Base-by-base conservation (phyloP, 2,888 invertebrate genomes). In the Andrena marginata region DNA sequence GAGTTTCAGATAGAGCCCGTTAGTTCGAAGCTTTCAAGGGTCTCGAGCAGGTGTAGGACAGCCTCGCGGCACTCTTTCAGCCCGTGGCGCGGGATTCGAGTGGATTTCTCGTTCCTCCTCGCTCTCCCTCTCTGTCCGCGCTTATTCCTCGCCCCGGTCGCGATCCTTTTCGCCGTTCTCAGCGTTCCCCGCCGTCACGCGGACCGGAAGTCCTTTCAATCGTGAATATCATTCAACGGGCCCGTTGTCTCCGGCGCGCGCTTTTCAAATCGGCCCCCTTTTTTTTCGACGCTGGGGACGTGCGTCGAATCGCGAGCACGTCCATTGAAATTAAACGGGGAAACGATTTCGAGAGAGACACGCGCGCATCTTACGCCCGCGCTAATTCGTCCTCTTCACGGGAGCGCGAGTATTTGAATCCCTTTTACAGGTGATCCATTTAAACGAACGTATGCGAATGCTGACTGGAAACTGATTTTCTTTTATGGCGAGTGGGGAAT, bases 211-310 rank as follows among this genome's bases (percentile, higher is more conserved):
- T 69, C 65, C 82, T 81, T 82, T 82, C 64, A 75, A 82, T 82
- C 65, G 65, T 29, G 81, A 82, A 75, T 75, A 82, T 82, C 74
- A 74, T 82, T 82, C 82, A 82, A 75, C 65, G 51, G 68, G 59
- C 42, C 80, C 62, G 83, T 82, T 82, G 70, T 82, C 76, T 65
- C n/a, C 23, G 20, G 6, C 49, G 65, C 63, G 42, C 63, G 63
- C n/a, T 42, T 35, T 69, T 60, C 59, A 26, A 56, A 56, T 60
- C 59, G 35, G 42, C 29, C 20, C 16, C n/a, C n/a, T n/a, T n/a
- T 7, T 29, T 51, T 8, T 54, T 56, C 56, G 35, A 16, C 35
- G 35, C 4, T n/a, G 26, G 13, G 16, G 5, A 64, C 64, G 64
- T 64, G 64, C 64, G 23, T 16, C 64, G 42, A 70, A 42, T 60